Base-by-base conservation (phyloP, 64 coral and sea anemone genomes). In the Exaiptasia diaphana region DNA sequence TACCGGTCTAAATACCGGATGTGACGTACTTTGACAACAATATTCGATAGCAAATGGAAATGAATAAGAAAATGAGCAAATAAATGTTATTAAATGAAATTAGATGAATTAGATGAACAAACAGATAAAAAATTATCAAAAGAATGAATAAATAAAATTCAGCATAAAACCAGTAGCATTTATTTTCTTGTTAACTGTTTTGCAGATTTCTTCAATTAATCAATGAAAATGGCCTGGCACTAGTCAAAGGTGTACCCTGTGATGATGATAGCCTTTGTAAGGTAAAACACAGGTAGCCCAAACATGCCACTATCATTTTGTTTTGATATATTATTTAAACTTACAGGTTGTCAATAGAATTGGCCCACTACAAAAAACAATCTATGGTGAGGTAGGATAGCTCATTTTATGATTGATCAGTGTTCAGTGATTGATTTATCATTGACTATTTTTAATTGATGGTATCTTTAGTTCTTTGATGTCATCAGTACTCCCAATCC, bases 311-410 rank as follows among this genome's bases (percentile, higher is more conserved):
- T 4, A 39, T 0, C 1, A 31, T 68, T 17, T 23, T 34, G 30
- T 29, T 21, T 81, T 37, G 15, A 9, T 14, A 23, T 6, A 50
- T 15, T 76, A 8, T 25, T 26, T 21, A 18, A 50, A 76, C 15
- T 40, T 31, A 4, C 43, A 87, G 84, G 84, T 87, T 53, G 84
- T 32, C 55, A 56, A 61, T 49, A 67, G 18, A 64, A 67, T 87
- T 18, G 84, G 84, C 25, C 84, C 84, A 35, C 1, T 57, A 68
- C 62, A n/a, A 18, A 58, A 76, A 37, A 87, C 84, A 58, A 78
- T 87, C 31, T 87, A 87, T 87, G 84, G 84, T 53, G 20, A 41
- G 49, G 84, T 87, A 78, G 5, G 44, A 2, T 1, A 9, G 10
- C 10, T 10, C 10, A 67, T 27, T 11, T 67, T 38, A 67, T 11